A percentile compares a stretch with the other conserved stretches of the same genome.
These are phyloP conservation scores for Cotesia congregata DNA, from an alignment of 2,888 invertebrate species.

Conservation along the genomic window DNA sequence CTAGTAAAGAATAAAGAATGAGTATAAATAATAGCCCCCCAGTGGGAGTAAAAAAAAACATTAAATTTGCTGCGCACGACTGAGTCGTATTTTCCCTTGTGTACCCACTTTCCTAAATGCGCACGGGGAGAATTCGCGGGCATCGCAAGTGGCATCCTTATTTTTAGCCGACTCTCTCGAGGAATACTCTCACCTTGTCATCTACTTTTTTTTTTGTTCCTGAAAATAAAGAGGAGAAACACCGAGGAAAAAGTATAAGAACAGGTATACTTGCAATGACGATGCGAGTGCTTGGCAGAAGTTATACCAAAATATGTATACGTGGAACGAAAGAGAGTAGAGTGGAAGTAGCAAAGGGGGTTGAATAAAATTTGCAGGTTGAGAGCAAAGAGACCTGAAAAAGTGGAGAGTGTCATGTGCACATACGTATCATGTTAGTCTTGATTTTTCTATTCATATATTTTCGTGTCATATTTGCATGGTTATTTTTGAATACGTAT, in stretches of 20 bases:
- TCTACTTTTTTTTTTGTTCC: slow-evolving; percentile 31
- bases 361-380: slow-evolving; percentile 33
- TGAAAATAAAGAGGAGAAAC: not conserved
- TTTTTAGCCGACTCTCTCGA: slow-evolving; percentile 19
- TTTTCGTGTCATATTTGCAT: not conserved
- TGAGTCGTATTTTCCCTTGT: slow-evolving; percentile 21
- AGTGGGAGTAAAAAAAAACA: slow-evolving; percentile 4
- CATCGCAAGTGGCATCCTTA: slow-evolving; percentile 37
- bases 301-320: slow-evolving; percentile 13
- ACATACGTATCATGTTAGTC: slow-evolving; percentile 8
- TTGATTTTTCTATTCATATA: slow-evolving; percentile 7
- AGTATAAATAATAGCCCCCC: not conserved
- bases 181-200: slow-evolving; percentile 15
- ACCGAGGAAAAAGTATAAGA: not conserved
- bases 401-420: slow-evolving; percentile 29
- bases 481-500: not conserved
- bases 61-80: slow-evolving; percentile 17
- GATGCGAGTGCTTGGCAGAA: not conserved
- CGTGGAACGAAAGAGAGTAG: slow-evolving; percentile 9
- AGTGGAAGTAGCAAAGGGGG: not conserved
- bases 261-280: slow-evolving; percentile 5
- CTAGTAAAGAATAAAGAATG: not conserved
- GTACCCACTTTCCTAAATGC: slow-evolving; percentile 27
- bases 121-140: slow-evolving; percentile 25
- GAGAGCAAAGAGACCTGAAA: not conserved